These are phyloP conservation scores for Ciona savignyi DNA, from an alignment of 23 tunicate species.

Conservation along the genomic window DNA sequence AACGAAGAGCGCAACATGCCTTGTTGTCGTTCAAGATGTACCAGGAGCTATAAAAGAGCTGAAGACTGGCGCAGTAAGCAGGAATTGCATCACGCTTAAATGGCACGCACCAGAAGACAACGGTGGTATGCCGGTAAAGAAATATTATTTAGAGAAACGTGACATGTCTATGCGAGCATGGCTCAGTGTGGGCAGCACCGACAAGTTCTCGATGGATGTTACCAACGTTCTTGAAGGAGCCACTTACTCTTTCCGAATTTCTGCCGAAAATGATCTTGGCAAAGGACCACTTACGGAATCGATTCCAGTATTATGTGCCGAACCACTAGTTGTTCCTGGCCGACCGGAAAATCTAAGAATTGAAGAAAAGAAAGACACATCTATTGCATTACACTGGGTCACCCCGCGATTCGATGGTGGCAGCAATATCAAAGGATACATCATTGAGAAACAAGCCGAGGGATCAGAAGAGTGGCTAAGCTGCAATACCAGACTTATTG, in stretches of 20 bases:
- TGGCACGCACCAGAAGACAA: slow-evolving; percentile 80
- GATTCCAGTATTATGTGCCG: slow-evolving; percentile 74
- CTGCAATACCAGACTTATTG: slow-evolving; percentile 17
- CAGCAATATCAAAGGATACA: slow-evolving; percentile 66
- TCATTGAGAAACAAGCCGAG: slow-evolving; percentile 46
- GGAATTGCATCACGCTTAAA: slow-evolving; percentile 41
- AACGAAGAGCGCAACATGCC: slow-evolving; percentile 71
- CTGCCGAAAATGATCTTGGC: slow-evolving; percentile 85
- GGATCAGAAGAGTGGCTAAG: slow-evolving; percentile 63
- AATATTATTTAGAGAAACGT: slow-evolving; percentile 76
- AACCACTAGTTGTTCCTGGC: slow-evolving; percentile 79
- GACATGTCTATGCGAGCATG: slow-evolving; percentile 88
- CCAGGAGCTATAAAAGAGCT: slow-evolving; percentile 68
- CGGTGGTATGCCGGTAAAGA: slow-evolving; percentile 67
- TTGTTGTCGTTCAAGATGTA: slow-evolving; percentile 73
- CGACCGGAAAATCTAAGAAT: slow-evolving; percentile 78
- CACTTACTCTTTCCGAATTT: slow-evolving; percentile 81
- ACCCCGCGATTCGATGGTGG: slow-evolving; percentile 87
- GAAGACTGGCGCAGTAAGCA: slow-evolving; percentile 46
- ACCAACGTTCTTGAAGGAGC: slow-evolving; percentile 49
- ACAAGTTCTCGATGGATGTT: slow-evolving; percentile 34
- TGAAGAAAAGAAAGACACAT: slow-evolving; percentile 60
- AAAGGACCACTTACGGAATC: slow-evolving; percentile 71
- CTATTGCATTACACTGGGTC: slow-evolving; percentile 59
- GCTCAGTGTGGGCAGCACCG: slow-evolving; percentile 69